Percentiles rank a stretch among this genome's conserved stretches.
Evolutionary conservation across 2,888 invertebrate genomes (phyloP).

Genomic region (Xanthostigma xanthostigma): DNA sequence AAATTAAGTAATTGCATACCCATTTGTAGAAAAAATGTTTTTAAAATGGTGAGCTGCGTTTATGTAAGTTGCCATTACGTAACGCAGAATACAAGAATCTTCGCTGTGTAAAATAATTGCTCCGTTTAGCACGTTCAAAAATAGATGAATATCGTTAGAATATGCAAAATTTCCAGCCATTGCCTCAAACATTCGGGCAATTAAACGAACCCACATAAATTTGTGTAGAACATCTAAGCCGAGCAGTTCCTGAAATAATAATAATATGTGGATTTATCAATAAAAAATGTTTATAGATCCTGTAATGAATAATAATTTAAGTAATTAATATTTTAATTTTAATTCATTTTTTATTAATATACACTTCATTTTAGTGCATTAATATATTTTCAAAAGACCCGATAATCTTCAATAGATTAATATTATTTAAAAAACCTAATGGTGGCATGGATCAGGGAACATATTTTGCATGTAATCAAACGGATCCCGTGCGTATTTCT

Average conservation of each 20-base stretch:
- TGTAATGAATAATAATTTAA: too few species aligned
- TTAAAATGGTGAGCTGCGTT: constrained; percentile 97
- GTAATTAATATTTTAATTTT: too few species aligned
- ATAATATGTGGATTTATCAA: too few species aligned
- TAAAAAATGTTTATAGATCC: too few species aligned
- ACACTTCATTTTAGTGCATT: too few species aligned
- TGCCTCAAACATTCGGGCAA: constrained; percentile 92
- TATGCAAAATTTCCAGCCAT: constrained; percentile 97
- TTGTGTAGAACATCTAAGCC: constrained; percentile 95
- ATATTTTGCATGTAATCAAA: too few species aligned
- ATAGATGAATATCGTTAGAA: constrained; percentile 91
- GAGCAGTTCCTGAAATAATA: constrained; percentile 49
- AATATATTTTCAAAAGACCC: too few species aligned
- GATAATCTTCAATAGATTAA: too few species aligned
- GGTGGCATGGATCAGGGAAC: too few species aligned
- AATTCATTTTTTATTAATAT: too few species aligned
- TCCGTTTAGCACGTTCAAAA: constrained; percentile 94
- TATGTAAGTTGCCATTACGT: constrained; percentile 93
- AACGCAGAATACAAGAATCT: constrained; percentile 87
- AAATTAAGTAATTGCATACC: constrained; percentile 43
- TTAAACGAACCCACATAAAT: constrained; percentile 95
- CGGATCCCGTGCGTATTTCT: too few species aligned
- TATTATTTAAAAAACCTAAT: too few species aligned
- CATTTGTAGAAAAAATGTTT: constrained; percentile 95
- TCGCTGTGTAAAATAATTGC: constrained; percentile 93